These are phyloP conservation scores for Chaenogobius annularis DNA, from an alignment of 2,113 vertebrate genomes.

Conservation along the genomic window DNA sequence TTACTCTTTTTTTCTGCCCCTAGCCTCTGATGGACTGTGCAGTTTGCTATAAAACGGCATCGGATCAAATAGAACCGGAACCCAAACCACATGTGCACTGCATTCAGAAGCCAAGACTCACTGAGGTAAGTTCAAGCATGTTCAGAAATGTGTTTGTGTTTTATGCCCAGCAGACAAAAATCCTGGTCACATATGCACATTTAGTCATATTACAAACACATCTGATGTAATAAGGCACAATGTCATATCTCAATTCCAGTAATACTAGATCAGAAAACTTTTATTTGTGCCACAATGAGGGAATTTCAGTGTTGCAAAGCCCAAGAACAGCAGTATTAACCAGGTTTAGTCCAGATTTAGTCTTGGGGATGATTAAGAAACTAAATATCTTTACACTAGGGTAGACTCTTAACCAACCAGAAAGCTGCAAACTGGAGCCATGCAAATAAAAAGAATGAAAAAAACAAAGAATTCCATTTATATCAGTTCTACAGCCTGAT, in stretches of 20 bases:
- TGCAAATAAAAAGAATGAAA: not conserved
- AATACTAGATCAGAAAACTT: too few relatives aligned
- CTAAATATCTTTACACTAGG: too few relatives aligned
- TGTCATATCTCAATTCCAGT: not conserved
- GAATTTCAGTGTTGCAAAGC: too few relatives aligned
- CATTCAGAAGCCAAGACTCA: constrained; percentile 70
- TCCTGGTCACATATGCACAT: not conserved
- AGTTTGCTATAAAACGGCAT: constrained; percentile 70
- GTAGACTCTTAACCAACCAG: too few relatives aligned
- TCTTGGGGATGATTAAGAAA: too few relatives aligned
- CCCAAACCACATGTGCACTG: constrained; percentile 75
- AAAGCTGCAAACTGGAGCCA: too few relatives aligned
- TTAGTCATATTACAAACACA: too few relatives aligned
- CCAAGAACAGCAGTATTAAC: too few relatives aligned
- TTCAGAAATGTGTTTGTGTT: not conserved
- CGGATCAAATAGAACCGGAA: constrained; percentile 29
- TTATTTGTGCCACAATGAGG: too few relatives aligned
- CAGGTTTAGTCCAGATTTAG: too few relatives aligned
- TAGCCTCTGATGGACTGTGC: constrained; percentile 78
- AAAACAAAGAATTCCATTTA: not conserved
- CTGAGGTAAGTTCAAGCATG: constrained; percentile 49
- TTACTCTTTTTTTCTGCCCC: not conserved
- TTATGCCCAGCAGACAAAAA: not conserved
- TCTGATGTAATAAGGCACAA: too few relatives aligned
- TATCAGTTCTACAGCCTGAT: not conserved